phyloP scores from a whole-genome alignment of 2,113 vertebrate species.

The Callithrix jacchus region DNA sequence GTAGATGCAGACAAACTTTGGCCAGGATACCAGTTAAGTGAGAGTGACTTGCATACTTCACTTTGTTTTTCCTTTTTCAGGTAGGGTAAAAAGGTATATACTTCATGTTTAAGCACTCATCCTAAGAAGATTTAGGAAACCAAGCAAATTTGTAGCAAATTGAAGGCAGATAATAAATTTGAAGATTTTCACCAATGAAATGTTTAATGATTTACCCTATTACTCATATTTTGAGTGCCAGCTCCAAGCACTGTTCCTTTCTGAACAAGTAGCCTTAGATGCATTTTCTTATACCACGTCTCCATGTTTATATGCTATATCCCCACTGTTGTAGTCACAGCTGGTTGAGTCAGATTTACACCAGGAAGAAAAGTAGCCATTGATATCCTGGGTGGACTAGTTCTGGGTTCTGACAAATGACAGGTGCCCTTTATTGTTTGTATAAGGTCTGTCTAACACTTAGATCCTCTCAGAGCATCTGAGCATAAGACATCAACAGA shows the following conservation, averaged over 20 bases:
- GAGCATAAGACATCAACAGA: not conserved
- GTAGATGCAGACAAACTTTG: not conserved
- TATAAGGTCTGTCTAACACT: not conserved
- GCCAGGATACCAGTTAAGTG: not conserved
- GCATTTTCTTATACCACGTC: not conserved
- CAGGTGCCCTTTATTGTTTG: not conserved
- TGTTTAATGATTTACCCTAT: constrained; percentile 2
- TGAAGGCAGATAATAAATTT: constrained; percentile 10
- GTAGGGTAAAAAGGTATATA: not conserved
- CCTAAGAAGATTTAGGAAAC: constrained; percentile 33
- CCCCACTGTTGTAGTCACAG: not conserved
- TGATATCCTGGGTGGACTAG: not conserved
- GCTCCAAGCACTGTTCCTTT: not conserved
- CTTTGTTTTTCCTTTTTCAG: not conserved
- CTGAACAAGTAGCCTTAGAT: not conserved
- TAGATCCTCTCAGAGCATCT: not conserved
- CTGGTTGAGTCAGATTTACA: not conserved
- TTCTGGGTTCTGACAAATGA: not conserved
- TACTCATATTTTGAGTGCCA: not conserved
- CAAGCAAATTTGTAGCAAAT: not conserved
- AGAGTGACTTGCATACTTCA: not conserved
- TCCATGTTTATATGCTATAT: not conserved
- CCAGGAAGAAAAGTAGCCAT: not conserved
- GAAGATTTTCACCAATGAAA: constrained; percentile 1
- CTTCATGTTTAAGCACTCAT: not conserved